These are phyloP conservation scores for Nezara viridula DNA, from an alignment of 2,888 invertebrate species.

Conservation along the genomic window DNA sequence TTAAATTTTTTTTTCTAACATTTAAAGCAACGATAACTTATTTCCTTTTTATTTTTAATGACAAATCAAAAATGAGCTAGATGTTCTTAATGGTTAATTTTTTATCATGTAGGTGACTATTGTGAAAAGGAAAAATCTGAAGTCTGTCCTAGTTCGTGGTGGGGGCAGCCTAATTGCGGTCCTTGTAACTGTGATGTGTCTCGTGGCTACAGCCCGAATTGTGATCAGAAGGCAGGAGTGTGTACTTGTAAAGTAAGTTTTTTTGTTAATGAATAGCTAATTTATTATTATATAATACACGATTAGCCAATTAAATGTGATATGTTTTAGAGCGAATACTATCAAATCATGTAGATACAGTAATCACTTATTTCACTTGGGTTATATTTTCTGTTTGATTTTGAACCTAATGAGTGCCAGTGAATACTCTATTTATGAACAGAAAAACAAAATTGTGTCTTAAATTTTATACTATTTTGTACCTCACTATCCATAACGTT, in stretches of 20 bases:
- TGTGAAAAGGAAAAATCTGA: constrained; percentile 78
- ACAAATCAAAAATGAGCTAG: too few relatives aligned
- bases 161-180: constrained; percentile 93
- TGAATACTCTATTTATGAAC: too few relatives aligned
- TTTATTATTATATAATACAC: not conserved
- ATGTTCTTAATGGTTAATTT: not conserved
- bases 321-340: not conserved
- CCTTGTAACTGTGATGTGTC: constrained; percentile 90
- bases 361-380: too few relatives aligned
- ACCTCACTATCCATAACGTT: too few relatives aligned
- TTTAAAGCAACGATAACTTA: too few relatives aligned
- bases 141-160: constrained; percentile 94
- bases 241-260: constrained; percentile 86
- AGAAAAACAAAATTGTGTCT: too few relatives aligned
- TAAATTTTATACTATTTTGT: too few relatives aligned
- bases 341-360: too few relatives aligned
- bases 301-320: not conserved
- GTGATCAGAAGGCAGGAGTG: constrained; percentile 87
- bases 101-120: constrained; percentile 73
- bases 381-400: too few relatives aligned
- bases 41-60: too few relatives aligned
- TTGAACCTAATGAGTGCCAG: too few relatives aligned
- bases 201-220: constrained; percentile 91
- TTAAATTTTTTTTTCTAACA: not conserved
- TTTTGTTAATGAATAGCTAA: constrained; percentile 2